These are phyloP conservation scores for Frieseomelitta varia DNA, from an alignment of 1,140 invertebrate species.

Conservation along the genomic window DNA sequence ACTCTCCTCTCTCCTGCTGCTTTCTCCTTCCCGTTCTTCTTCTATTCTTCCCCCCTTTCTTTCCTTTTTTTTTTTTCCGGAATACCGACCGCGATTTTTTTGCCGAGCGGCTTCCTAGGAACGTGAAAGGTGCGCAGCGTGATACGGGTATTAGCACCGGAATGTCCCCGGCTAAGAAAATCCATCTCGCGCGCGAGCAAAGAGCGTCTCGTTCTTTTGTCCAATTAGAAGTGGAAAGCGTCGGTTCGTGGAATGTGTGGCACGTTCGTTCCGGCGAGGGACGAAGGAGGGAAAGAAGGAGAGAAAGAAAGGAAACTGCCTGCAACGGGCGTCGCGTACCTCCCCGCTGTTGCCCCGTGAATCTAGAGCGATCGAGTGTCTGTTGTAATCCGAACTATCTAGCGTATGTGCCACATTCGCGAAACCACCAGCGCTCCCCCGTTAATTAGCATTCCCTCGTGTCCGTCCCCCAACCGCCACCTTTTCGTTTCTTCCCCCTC, in stretches of 20 bases:
- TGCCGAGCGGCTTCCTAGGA: neutral
- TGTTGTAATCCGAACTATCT: conserved; percentile 34
- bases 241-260: conserved; percentile 26
- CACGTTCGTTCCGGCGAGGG: neutral
- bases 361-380: conserved; percentile 14
- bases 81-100: conserved; percentile 7
- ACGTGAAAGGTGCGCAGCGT: conserved; percentile 12
- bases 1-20: neutral
- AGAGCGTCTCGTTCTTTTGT: conserved; percentile 36
- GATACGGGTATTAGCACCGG: conserved; percentile 22
- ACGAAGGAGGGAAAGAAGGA: neutral
- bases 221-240: conserved; percentile 47
- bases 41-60: neutral
- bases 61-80: neutral
- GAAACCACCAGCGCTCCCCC: neutral
- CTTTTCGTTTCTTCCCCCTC: neutral
- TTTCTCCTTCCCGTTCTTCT: neutral
- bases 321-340: no score
- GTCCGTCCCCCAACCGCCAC: no score
- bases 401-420: conserved; percentile 19
- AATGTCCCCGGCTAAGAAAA: conserved; percentile 38
- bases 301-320: neutral
- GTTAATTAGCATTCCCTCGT: conserved; percentile 30
- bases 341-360: neutral
- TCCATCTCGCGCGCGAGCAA: conserved; percentile 29